Evolutionary conservation across 2,113 vertebrate species (phyloP).

Genomic region (Malaclemys terrapin): DNA sequence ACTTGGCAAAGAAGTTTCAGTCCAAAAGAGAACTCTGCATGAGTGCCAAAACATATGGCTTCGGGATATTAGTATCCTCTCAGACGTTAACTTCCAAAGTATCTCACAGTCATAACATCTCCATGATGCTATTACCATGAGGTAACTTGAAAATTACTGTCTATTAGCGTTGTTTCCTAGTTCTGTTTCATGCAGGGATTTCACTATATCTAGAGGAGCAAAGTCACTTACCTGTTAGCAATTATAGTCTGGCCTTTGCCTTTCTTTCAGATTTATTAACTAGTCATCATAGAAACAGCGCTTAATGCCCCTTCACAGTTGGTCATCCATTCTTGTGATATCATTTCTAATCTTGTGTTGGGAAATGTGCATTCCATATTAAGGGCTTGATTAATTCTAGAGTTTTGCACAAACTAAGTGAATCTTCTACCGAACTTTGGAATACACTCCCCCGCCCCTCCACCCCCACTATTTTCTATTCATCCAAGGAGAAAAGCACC

Average conservation of each 20-base stretch:
- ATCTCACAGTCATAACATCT: neutral
- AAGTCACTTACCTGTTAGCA: neutral
- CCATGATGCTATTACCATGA: neutral
- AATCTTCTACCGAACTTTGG: neutral
- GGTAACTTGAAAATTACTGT: neutral
- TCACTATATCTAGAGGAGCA: neutral
- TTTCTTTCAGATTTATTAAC: neutral
- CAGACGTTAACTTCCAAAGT: neutral
- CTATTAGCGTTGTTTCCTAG: neutral
- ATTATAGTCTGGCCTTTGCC: neutral
- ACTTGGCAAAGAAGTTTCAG: neutral
- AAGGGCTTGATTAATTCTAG: neutral
- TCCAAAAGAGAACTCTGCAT: neutral
- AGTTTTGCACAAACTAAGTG: neutral
- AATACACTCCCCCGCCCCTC: neutral
- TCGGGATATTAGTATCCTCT: fast-evolving
- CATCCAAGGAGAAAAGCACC: neutral
- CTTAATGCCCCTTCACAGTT: neutral
- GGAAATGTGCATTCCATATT: neutral
- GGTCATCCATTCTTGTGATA: neutral
- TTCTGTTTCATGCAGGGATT: neutral
- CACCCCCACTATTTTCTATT: neutral
- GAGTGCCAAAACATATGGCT: neutral
- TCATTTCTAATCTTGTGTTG: neutral
- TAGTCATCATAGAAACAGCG: neutral